Evolutionary conservation across 1,140 invertebrate species (phyloP), one percentile per base, ranked within the genome.

Genomic region (Oreohelix idahoensis): DNA sequence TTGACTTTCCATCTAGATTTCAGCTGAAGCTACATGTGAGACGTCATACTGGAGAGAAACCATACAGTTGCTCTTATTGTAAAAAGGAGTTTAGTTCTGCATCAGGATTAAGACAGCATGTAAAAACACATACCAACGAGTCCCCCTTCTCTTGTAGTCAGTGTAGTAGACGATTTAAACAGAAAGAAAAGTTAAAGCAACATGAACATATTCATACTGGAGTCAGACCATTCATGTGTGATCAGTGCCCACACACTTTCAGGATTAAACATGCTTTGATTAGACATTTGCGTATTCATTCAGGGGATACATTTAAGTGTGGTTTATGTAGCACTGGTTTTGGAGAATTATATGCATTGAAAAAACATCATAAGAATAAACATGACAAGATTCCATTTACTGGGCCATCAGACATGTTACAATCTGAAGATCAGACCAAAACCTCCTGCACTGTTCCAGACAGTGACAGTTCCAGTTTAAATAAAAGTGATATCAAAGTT

Each of bases 1-100:
- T 29, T 11, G 5, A 35, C 29, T 79, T 79, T 42, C 26, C 49
- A 8, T 35, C 29, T 20, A 15, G 4, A 11, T 63, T 58, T 58
- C 38, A 38, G n/a, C 13, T 79, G 58, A 63, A 35, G 4, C 17
- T 42, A 10, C 78, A 79, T 58, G 0, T 13, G 53, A 49, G 78
- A 42, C 49, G 49, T 11, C 78, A 79, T 39, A 79, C 78, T 4
- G 78, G 78, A 53, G 78, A 79, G 78, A 79, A 79, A 35, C 78
- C 78, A 15, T 79, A 79, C 78, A 36, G 23, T 13, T 79, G 78
- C 36, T 17, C 29, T 8, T 58, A 63, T 29, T 79, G 78, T 42
- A 66, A 69, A 0, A 66, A 32, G 26, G 11, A 35, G 20, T 79
- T 79, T 39, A 66, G 32, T 39, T 66, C 51, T 17, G 5, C 36